A percentile compares a stretch with the other conserved stretches of the same genome.
These are phyloP conservation scores for Ophion obscuratus DNA, from an alignment of 2,888 invertebrate species.

Conservation along the genomic window DNA sequence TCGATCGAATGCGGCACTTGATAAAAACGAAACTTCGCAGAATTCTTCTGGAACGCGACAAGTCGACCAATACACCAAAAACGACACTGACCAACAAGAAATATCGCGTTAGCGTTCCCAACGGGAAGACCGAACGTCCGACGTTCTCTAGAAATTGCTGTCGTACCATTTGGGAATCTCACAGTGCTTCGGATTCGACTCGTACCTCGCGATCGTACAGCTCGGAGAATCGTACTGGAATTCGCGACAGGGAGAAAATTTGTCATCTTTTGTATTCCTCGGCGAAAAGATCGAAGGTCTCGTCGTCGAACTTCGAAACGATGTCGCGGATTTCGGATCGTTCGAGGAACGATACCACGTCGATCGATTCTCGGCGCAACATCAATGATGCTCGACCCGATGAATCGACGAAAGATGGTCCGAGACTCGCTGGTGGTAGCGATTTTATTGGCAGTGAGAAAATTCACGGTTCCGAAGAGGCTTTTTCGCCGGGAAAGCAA, in stretches of 20 bases:
- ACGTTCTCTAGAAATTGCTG: slow-evolving; percentile 20
- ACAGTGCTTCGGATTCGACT: slow-evolving; percentile 45
- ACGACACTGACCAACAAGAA: slow-evolving; percentile 65
- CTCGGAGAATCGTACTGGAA: background rate
- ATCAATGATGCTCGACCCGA: background rate
- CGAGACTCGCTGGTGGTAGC: slow-evolving; percentile 58
- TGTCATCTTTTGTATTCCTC: slow-evolving; percentile 29
- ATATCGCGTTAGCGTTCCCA: slow-evolving; percentile 67
- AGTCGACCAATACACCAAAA: slow-evolving; percentile 69
- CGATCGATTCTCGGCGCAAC: slow-evolving; percentile 3
- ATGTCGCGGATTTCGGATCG: slow-evolving; percentile 7
- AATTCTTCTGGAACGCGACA: slow-evolving; percentile 69
- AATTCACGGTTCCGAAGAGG: background rate
- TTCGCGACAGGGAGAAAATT: slow-evolving; percentile 11
- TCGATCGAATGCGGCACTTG: slow-evolving; percentile 72
- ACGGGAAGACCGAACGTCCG: slow-evolving; percentile 60
- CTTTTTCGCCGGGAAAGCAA: background rate
- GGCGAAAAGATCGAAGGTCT: slow-evolving; percentile 2
- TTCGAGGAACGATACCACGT: slow-evolving; percentile 5
- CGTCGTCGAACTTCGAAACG: background rate
- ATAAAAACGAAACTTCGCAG: slow-evolving; percentile 72
- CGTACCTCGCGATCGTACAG: slow-evolving; percentile 34
- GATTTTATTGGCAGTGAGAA: slow-evolving; percentile 30
- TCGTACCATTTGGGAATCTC: slow-evolving; percentile 60
- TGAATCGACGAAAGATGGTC: background rate